Base-by-base conservation (phyloP, 2,888 invertebrate species). In the Agrotis puta region DNA sequence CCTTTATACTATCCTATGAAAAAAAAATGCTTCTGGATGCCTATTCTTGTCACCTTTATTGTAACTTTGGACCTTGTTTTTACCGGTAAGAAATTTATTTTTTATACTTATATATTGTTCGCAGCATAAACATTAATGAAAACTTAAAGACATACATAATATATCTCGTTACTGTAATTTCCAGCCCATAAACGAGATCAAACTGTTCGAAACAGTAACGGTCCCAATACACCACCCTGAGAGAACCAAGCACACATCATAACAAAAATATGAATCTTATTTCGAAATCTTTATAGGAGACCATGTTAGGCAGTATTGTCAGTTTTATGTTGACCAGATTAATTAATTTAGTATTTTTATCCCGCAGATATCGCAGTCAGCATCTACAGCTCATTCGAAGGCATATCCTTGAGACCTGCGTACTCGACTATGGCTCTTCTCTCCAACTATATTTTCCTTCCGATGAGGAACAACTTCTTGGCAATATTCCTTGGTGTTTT, bases 391-490 rank as follows among this genome's bases (percentile, higher is more conserved):
- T 95, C 96, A 2, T 91, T 94, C 18, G 94, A 94, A 78, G 96
- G 96, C 45, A 94, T 96, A 58, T 88, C 93, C 3, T 91, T 97
- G 1, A 96, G 98, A 67, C 98, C 98, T 22, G 97, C 97, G 0
- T 98, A 98, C 88, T 96, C 97, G 2, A 97, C 97, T 0, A 97
- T 98, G 91, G 97, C 98, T 2, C 95, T 98, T 2, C 96, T 99
- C 64, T 97, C 98, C 1, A 97, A 98, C 77, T 98, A 98, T 91
- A 97, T 98, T 80, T 98, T 99, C 92, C 96, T 99, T 82, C 98
- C 98, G 0, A 96, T 98, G 87, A 97, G 98, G 27, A 97, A 97
- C 88, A 97, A 98, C 88, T 96, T 97, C 77, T 95, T 98, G 77
- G 97, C 98, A 0, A 96, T 98, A 39, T 87, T 97, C 33, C 94